Percentiles rank a stretch among this genome's conserved stretches.
phyloP scores from a whole-genome alignment of 1,140 invertebrate species.

The Mylabris phalerata region DNA sequence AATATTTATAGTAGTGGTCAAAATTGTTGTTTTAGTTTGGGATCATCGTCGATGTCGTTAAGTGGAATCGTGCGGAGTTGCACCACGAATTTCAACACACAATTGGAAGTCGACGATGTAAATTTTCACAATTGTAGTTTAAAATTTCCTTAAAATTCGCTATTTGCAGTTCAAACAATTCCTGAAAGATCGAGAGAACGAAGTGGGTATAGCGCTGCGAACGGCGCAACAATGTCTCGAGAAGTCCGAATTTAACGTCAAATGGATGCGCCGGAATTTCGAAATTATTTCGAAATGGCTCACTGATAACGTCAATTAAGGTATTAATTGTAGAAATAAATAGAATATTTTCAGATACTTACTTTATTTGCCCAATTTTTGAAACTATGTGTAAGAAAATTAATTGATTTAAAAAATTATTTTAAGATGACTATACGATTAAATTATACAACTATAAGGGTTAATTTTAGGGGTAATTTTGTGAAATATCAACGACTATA shows the following conservation, averaged over 20 bases:
- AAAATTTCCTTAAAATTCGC: too few species aligned
- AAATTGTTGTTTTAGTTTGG: constrained; percentile 56
- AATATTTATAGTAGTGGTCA: background rate
- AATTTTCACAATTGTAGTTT: too few species aligned
- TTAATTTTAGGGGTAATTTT: too few species aligned
- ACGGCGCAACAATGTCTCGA: constrained; percentile 73
- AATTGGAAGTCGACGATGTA: constrained; percentile 69
- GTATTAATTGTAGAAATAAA: background rate
- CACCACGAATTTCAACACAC: constrained; percentile 62
- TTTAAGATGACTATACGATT: too few species aligned
- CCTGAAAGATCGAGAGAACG: constrained; percentile 49
- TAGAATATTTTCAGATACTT: too few species aligned
- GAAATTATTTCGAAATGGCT: constrained; percentile 67
- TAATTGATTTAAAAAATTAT: too few species aligned
- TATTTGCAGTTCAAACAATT: constrained; percentile 57
- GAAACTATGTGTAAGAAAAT: too few species aligned
- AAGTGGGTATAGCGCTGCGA: constrained; percentile 56
- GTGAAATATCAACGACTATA: too few species aligned
- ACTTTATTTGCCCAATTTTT: too few species aligned
- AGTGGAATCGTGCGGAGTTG: constrained; percentile 65
- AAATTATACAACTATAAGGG: too few species aligned
- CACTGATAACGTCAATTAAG: background rate
- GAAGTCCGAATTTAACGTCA: constrained; percentile 67
- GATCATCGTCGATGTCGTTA: constrained; percentile 60
- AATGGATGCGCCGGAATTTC: constrained; percentile 73